Evolutionary conservation across 1,140 invertebrate species (phyloP).

Genomic region (Formica exsecta): DNA sequence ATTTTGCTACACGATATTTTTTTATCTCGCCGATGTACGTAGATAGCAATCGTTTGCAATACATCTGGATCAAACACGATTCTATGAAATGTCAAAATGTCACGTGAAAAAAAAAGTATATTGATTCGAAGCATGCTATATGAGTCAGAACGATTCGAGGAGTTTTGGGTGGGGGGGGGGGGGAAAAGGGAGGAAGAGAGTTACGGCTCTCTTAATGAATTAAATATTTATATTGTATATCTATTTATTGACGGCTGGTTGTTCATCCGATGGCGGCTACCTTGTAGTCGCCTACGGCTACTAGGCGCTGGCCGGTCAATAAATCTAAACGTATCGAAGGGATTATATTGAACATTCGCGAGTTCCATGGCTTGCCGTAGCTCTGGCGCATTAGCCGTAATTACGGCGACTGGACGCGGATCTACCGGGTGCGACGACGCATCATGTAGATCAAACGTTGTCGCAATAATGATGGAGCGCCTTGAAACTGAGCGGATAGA

Average conservation of each 20-base stretch:
- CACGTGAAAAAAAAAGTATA: background rate
- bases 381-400: conserved; percentile 62
- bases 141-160: too few relatives aligned
- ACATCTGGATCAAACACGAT: background rate
- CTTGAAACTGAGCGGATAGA: conserved; percentile 26
- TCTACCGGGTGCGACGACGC: conserved; percentile 54
- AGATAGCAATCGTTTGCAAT: background rate
- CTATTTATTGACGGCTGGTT: conserved; percentile 36
- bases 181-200: background rate
- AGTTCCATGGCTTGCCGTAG: conserved; percentile 33
- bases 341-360: conserved; percentile 43
- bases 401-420: conserved; percentile 54
- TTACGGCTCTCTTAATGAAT: background rate
- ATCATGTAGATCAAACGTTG: conserved; percentile 73
- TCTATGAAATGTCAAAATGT: background rate
- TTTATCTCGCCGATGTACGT: background rate
- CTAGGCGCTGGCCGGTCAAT: conserved; percentile 43
- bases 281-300: conserved; percentile 11
- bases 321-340: conserved; percentile 64
- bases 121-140: background rate
- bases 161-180: background rate
- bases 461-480: conserved; percentile 66
- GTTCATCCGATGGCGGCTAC: background rate
- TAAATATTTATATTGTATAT: conserved; percentile 20
- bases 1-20: background rate